A percentile compares a stretch with the other conserved stretches of the same genome.
Conservation (phyloP, 2,113 vertebrate species). For the Gambusia affinis region DNA sequence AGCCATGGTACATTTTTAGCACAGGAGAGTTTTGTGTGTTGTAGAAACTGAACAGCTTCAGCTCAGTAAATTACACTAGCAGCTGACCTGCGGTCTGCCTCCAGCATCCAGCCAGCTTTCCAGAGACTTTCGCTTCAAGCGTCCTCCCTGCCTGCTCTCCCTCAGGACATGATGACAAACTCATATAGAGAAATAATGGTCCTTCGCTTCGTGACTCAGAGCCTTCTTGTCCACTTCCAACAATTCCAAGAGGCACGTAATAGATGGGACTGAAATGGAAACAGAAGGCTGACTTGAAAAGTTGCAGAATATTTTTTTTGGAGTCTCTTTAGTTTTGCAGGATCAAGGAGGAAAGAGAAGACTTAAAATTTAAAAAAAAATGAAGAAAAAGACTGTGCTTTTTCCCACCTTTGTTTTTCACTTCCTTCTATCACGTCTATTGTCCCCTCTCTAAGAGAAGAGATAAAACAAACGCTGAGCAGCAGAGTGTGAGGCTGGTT, state of each 20-base stretch:
- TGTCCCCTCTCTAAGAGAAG: constrained; percentile 11
- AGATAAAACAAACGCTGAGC: constrained; percentile 35
- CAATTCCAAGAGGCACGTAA: constrained; percentile 40
- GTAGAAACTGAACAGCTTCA: constrained; percentile 1
- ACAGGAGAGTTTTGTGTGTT: neutral
- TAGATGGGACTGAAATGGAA: neutral
- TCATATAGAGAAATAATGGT: constrained; percentile 54
- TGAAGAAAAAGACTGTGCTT: neutral
- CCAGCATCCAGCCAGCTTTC: constrained; percentile 54
- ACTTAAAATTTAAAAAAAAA: neutral
- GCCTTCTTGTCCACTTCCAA: constrained; percentile 35
- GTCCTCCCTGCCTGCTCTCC: constrained; percentile 44
- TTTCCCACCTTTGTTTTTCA: constrained; percentile 51
- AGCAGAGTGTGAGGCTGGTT: constrained; percentile 32
- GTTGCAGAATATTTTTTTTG: neutral
- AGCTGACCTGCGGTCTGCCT: constrained; percentile 64
- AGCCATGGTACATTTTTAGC: no score
- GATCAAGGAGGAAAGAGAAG: neutral
- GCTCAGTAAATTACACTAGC: neutral
- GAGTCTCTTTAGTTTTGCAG: neutral
- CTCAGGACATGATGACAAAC: constrained; percentile 32
- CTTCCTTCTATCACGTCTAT: constrained; percentile 12
- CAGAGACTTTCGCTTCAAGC: constrained; percentile 58
- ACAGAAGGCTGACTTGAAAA: neutral
- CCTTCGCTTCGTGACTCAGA: constrained; percentile 43